A percentile compares a stretch with the other conserved stretches of the same genome.
Evolutionary conservation across 2,888 invertebrate species (phyloP).

Genomic region (Cylloceria caligata): DNA sequence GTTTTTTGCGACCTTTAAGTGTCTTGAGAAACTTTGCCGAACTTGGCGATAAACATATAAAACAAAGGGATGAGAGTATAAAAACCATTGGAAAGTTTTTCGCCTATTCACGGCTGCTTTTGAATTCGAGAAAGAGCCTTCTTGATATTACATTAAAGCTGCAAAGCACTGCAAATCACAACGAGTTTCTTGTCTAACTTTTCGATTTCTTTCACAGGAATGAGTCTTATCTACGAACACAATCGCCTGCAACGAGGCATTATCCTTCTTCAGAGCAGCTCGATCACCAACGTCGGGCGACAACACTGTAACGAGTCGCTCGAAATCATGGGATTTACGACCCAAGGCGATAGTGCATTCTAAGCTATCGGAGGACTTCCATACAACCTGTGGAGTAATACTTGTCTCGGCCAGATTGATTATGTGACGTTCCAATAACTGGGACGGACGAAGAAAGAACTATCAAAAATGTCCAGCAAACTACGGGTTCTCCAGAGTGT

Average conservation of each 20-base stretch:
- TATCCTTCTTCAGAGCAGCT: neutral
- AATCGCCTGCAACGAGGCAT: constrained; percentile 4
- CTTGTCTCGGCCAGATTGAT: neutral
- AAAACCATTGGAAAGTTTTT: constrained; percentile 8
- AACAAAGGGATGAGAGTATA: neutral
- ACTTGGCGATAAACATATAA: constrained; percentile 12
- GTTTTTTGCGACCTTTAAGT: neutral
- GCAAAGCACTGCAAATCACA: neutral
- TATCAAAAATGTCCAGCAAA: constrained; percentile 23
- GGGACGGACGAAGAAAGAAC: constrained; percentile 9
- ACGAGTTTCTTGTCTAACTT: constrained; percentile 9
- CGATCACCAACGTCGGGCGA: constrained; percentile 5
- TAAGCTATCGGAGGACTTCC: constrained; percentile 9
- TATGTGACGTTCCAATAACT: neutral
- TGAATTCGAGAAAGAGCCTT: neutral
- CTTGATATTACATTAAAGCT: neutral
- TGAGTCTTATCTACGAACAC: constrained; percentile 13
- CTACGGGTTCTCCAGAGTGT: neutral
- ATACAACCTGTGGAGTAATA: neutral
- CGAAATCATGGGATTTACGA: constrained; percentile 11
- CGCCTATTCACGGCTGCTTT: neutral
- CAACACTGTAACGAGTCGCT: constrained; percentile 17
- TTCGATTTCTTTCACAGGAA: constrained; percentile 47
- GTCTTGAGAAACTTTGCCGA: neutral
- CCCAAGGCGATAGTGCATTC: neutral